Base-by-base conservation (phyloP, 2,888 invertebrate genomes). In the Copidosoma aretas region DNA sequence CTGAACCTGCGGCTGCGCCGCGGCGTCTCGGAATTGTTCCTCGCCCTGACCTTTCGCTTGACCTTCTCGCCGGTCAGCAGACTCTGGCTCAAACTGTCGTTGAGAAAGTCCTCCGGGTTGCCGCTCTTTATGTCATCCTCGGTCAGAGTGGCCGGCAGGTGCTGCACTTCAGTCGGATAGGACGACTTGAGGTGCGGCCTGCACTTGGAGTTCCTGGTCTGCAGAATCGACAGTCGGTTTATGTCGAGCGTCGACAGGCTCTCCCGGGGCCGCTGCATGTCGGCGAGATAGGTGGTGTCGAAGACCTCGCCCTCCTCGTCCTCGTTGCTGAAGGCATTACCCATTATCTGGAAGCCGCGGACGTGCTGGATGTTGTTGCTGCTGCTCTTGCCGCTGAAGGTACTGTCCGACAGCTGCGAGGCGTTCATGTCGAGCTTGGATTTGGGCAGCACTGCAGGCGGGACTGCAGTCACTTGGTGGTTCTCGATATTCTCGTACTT, bases 271-370 rank as follows among this genome's bases (percentile, higher is more conserved):
- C 24, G 46, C n/a, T 67, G 68, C 60, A 71, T 54, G 14, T 72
- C 72, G 10, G 70, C 19, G 72, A 95, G 86, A 79, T 91, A 93
- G 60, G 91, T 91, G 74, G 92, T 92, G 82, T 93, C 93, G 79
- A 94, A 94, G 56, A 92, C 86, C 80, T 94, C 94, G 56, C 91
- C 93, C 75, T 93, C 93, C 80, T 95, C 95, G 77, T 95, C 95
- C 58, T 93, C 94, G 4, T 77, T 81, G 54, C 76, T 79, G 62
- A 84, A 84, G 2, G 79, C 80, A 73, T 82, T 81, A 19, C 82
- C 83, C 81, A 83, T 80, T 12, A 79, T 76, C 72, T 83, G 82
- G 60, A 84, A 81, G 60, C 77, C 79, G 67, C 76, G 76, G 24
- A 83, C 79, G 64, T 79, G 80, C 39, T 78, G 78, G 49, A 79